Evolutionary conservation across 2,888 invertebrate genomes (phyloP).

Genomic region (Tetropium fuscum): DNA sequence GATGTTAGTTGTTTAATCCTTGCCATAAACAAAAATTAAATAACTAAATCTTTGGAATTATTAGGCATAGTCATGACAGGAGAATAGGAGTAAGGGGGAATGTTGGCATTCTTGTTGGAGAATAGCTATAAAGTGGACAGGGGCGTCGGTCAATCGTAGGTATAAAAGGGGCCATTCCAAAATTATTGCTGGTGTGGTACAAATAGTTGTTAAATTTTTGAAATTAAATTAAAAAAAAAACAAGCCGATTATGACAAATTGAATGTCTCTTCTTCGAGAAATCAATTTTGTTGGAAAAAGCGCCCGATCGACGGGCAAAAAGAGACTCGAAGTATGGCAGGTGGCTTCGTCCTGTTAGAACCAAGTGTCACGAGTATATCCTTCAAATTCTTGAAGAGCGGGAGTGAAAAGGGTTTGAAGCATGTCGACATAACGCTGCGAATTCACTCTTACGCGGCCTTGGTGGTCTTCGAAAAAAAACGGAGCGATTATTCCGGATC

Average conservation of each 20-base stretch:
- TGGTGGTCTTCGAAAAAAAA: slow-evolving; percentile 29
- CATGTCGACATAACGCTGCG: slow-evolving; percentile 29
- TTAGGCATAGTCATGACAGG: slow-evolving; percentile 48
- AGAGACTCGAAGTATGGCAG: slow-evolving; percentile 8
- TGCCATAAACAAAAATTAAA: slow-evolving; percentile 39
- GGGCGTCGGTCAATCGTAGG: too few relatives aligned
- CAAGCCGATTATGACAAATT: too few relatives aligned
- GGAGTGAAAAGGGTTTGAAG: slow-evolving; percentile 26
- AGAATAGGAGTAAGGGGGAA: too few relatives aligned
- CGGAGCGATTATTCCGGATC: slow-evolving; percentile 24
- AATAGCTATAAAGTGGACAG: too few relatives aligned
- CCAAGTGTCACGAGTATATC: slow-evolving; percentile 19
- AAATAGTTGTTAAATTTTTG: too few relatives aligned
- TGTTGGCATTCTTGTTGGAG: too few relatives aligned
- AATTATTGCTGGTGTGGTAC: too few relatives aligned
- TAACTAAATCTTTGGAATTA: slow-evolving; percentile 52
- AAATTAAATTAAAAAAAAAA: too few relatives aligned
- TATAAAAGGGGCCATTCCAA: too few relatives aligned
- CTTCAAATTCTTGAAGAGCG: slow-evolving; percentile 27
- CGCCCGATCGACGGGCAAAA: slow-evolving; percentile 9
- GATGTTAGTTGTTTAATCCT: slow-evolving; percentile 27
- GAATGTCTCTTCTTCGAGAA: slow-evolving; percentile 22
- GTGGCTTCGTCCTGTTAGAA: slow-evolving; percentile 10
- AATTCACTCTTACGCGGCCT: slow-evolving; percentile 28
- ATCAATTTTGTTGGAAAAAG: slow-evolving; percentile 17